Base-by-base conservation (phyloP, 2,888 invertebrate species). In the Barypeithes pellucidus region DNA sequence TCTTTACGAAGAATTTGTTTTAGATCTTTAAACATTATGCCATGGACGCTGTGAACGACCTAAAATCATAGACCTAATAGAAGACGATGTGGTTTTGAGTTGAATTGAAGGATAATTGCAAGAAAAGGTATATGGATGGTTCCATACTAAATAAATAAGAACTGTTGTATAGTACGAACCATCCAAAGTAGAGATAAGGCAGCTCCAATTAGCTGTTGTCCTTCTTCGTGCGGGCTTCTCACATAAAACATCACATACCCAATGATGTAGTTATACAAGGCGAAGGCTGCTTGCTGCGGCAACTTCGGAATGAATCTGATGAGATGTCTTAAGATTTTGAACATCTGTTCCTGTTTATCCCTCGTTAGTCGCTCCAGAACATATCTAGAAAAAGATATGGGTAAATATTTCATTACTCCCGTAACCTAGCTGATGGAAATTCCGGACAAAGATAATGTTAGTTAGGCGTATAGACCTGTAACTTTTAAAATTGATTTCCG, bases 211-310 rank as follows among this genome's bases (percentile, higher is more conserved):
- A 97, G 91, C 79, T 96, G 94, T 82, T 98, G 97, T 0, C 97
- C 97, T 57, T 96, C 95, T 82, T 99, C 98, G 82, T 97, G 96
- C 0, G 99, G 97, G 11, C 97, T 94, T 67, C 99, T 89, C 1
- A 99, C 98, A 82, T 99, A 99, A 87, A 98, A 99, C 99, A 99
- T 99, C 2, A 99, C 96, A 83, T 98, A 99, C 1, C 99, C 99
- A 79, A 99, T 99, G 80, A 99, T 94, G 82, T 99, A 99, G 88
- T 99, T 99, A 86, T 99, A 98, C 0, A 99, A 87, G 0, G 97
- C 96, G 86, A 98, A 99, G 0, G 99, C 99, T 0, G 99, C 98
- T 86, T 99, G 99, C 78, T 97, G 95, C 0, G 99, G 98, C 72
- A 99, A 86, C 54, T 96, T 92, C 0, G 97, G 96, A 59, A 98